Conservation (phyloP, 2,113 vertebrate genomes). For the Protomyctophum bolini region DNA sequence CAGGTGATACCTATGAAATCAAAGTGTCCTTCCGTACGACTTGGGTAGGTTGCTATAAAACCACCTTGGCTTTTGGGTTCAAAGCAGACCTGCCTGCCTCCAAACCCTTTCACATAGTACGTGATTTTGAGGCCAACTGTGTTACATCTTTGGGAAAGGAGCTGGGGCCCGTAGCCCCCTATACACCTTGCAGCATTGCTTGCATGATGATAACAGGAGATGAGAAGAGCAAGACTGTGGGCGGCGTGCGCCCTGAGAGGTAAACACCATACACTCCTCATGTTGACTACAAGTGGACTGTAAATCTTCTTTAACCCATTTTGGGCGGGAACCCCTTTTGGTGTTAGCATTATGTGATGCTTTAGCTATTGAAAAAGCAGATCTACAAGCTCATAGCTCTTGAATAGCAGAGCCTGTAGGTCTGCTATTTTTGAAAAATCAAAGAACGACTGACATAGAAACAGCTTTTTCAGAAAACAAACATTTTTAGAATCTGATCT, state of each 20-base stretch:
- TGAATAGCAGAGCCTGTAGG: too few species aligned
- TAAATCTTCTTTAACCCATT: not conserved
- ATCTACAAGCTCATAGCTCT: too few species aligned
- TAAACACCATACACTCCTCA: slow-evolving; percentile 48
- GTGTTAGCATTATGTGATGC: too few species aligned
- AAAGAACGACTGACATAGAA: too few species aligned
- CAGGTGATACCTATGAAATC: slow-evolving; percentile 80
- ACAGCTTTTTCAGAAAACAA: too few species aligned
- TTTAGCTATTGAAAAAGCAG: too few species aligned
- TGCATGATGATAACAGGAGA: slow-evolving; percentile 5
- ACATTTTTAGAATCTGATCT: too few species aligned
- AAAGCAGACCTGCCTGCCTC: slow-evolving; percentile 55
- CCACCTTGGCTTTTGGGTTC: slow-evolving; percentile 82
- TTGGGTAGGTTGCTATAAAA: slow-evolving; percentile 77
- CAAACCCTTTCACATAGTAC: slow-evolving; percentile 82
- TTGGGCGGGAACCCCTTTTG: too few species aligned
- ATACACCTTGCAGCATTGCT: slow-evolving; percentile 63
- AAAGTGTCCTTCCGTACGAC: slow-evolving; percentile 69
- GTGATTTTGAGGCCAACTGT: slow-evolving; percentile 76
- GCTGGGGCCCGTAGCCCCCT: slow-evolving; percentile 80
- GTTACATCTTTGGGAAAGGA: slow-evolving; percentile 77
- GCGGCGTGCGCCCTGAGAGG: slow-evolving; percentile 80
- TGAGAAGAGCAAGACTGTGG: slow-evolving; percentile 57
- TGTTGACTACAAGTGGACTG: not conserved
- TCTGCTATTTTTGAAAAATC: too few species aligned